These are phyloP conservation scores for Poeciliopsis prolifica DNA, from an alignment of 2,113 vertebrate genomes.

Conservation along the genomic window DNA sequence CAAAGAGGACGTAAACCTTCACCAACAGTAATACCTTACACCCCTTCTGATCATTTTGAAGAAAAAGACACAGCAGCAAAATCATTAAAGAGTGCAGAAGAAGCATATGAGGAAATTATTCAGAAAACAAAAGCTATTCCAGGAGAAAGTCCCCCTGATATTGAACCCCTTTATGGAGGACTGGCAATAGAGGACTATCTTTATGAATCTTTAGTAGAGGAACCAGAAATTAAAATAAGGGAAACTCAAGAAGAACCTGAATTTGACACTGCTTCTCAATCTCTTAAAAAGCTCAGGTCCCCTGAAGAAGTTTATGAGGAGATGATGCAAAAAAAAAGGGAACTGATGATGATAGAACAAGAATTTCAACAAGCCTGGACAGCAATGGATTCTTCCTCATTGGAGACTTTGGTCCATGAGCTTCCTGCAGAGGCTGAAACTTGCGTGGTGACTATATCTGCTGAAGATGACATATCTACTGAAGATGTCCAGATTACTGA, in stretches of 20 bases:
- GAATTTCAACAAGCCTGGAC: conserved; percentile 82
- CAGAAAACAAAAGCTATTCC: conserved; percentile 86
- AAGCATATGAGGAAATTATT: conserved; percentile 94
- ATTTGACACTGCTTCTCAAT: conserved; percentile 74
- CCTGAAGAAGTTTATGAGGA: conserved; percentile 89
- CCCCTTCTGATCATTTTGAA: conserved; percentile 82
- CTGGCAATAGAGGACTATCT: conserved; percentile 98
- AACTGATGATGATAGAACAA: conserved; percentile 82
- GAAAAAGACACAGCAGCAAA: conserved; percentile 70
- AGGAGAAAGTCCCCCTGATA: conserved; percentile 88
- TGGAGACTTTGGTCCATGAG: conserved; percentile 69
- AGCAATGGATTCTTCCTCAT: conserved; percentile 81
- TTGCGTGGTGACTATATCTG: conserved; percentile 87
- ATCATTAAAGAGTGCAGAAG: conserved; percentile 88
- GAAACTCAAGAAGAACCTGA: conserved; percentile 71
- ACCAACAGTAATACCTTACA: conserved; percentile 81
- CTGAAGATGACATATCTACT: conserved; percentile 70
- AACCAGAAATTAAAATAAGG: conserved; percentile 78
- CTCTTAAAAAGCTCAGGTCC: conserved; percentile 81
- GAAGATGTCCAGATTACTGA: conserved; percentile 74
- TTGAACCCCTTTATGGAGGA: conserved; percentile 94
- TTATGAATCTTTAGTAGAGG: conserved; percentile 94
- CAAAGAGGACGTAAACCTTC: conserved; percentile 81
- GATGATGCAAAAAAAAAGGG: conserved; percentile 84
- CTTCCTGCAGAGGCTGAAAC: conserved; percentile 81